Percentiles rank a stretch among this genome's conserved stretches.
phyloP scores from a whole-genome alignment of 2,797 vertebrate species.

The Benthosema pterotum region DNA sequence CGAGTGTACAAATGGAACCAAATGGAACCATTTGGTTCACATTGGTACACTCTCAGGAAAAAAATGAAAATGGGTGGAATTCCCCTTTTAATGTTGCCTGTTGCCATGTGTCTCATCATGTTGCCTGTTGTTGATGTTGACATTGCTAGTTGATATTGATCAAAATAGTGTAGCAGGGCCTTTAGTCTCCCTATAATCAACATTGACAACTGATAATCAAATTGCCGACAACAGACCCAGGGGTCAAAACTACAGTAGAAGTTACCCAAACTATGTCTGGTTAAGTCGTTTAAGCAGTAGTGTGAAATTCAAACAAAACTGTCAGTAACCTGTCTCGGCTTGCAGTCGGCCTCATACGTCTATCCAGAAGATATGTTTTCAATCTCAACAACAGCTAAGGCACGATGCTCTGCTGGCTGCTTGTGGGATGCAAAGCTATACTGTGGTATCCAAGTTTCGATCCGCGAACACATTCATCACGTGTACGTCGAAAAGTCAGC shows the following conservation, averaged over 20 bases:
- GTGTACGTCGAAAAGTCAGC: slow-evolving; percentile 29
- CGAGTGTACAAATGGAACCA: too few species aligned
- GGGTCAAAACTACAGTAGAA: slow-evolving; percentile 39
- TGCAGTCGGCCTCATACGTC: slow-evolving; percentile 7
- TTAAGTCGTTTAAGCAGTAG: slow-evolving; percentile 39
- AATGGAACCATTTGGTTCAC: too few species aligned
- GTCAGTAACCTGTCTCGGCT: background rate
- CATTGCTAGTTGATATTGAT: too few species aligned
- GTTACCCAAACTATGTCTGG: slow-evolving; percentile 42
- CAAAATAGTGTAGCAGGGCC: too few species aligned
- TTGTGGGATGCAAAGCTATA: slow-evolving; percentile 28
- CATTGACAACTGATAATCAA: too few species aligned
- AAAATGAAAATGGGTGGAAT: too few species aligned
- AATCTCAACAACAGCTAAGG: slow-evolving; percentile 21
- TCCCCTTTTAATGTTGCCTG: too few species aligned
- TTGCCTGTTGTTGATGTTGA: too few species aligned
- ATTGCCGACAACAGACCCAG: slow-evolving; percentile 18
- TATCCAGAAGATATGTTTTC: slow-evolving; percentile 9
- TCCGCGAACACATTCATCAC: background rate
- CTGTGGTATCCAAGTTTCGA: slow-evolving; percentile 37
- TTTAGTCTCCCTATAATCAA: too few species aligned
- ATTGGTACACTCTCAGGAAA: too few species aligned
- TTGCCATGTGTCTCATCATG: too few species aligned
- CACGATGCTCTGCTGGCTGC: slow-evolving; percentile 31
- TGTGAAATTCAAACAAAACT: slow-evolving; percentile 29